Evolutionary conservation across 2,797 vertebrate species (phyloP).

Genomic region (Gymnodraco acuticeps): DNA sequence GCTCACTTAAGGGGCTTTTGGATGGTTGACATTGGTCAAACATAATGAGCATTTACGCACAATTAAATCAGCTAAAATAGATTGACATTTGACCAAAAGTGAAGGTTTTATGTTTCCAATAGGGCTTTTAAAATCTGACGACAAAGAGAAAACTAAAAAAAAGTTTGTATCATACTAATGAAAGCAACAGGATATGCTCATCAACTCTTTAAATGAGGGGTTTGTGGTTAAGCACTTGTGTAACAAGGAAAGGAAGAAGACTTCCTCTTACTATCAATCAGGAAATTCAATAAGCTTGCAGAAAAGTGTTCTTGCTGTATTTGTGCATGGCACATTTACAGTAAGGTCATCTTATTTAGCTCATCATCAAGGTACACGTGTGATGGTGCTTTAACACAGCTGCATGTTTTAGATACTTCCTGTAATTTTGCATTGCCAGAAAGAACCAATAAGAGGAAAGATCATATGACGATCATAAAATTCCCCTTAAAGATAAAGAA

Average conservation of each 20-base stretch:
- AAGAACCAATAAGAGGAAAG: neutral
- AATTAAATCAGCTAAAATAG: neutral
- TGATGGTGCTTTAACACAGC: neutral
- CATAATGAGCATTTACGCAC: neutral
- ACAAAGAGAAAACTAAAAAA: neutral
- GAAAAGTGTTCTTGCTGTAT: slow-evolving; percentile 56
- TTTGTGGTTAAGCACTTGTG: slow-evolving; percentile 43
- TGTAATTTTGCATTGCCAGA: neutral
- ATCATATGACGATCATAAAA: neutral
- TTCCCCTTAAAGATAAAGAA: neutral
- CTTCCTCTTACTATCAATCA: slow-evolving; percentile 72
- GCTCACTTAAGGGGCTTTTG: neutral
- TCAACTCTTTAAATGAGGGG: slow-evolving; percentile 1
- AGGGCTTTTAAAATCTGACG: neutral
- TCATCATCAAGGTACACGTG: neutral
- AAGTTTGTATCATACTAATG: neutral
- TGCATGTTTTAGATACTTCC: neutral
- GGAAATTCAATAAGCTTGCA: slow-evolving; percentile 68
- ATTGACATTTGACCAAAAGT: neutral
- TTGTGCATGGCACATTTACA: slow-evolving; percentile 25
- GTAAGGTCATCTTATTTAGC: neutral
- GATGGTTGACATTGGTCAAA: neutral
- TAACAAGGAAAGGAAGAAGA: slow-evolving; percentile 59
- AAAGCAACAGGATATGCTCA: neutral
- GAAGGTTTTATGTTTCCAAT: neutral